Evolutionary conservation across 2,888 invertebrate species (phyloP), one percentile per base, ranked within the genome.

Genomic region (Acleris literana): DNA sequence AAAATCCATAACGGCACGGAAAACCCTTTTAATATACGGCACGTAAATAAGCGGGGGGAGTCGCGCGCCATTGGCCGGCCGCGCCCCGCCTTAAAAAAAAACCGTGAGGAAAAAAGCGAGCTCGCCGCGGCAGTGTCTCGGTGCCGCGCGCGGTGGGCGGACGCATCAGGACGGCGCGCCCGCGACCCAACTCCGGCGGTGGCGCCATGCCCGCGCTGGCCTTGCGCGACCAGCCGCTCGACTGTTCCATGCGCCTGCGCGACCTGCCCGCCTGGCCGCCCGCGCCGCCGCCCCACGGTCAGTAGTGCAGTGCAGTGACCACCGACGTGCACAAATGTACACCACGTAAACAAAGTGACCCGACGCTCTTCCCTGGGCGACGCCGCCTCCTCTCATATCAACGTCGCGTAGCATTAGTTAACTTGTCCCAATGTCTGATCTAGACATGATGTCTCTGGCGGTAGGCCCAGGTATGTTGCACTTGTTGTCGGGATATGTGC

Each of bases 201-300:
- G 90, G 92, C 86, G 93, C 93, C 80, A 94, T 94, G 93, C 95
- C 95, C 87, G 94, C 94, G 94, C 93, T 94, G 84, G 94, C 94
- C 76, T 93, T 93, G 81, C 86, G 92, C 93, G 85, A 89, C 84
- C 95, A 95, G 88, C 95, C 95, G 75, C 93, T 95, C 78, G 96
- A 96, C 93, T 96, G 95, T 90, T 95, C 95, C 85, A 95, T 95
- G 93, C 88, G 90, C 84, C 88, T 90, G 86, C 92, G 90, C 80
- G 88, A 87, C 77, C 81, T 87, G 78, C 87, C 87, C 76, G 85
- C 86, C 79, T 86, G 87, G 87, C 87, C 88, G 75, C 85, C 86
- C 74, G 85, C 86, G 82, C 94, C 79, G 73, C 81, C 71, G 72
- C 78, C 74, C 75, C 88, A 86, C 88, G 90, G 89, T 89, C 87